Evolutionary conservation across 1,140 invertebrate species (phyloP).

Genomic region (Halesus radiatus): DNA sequence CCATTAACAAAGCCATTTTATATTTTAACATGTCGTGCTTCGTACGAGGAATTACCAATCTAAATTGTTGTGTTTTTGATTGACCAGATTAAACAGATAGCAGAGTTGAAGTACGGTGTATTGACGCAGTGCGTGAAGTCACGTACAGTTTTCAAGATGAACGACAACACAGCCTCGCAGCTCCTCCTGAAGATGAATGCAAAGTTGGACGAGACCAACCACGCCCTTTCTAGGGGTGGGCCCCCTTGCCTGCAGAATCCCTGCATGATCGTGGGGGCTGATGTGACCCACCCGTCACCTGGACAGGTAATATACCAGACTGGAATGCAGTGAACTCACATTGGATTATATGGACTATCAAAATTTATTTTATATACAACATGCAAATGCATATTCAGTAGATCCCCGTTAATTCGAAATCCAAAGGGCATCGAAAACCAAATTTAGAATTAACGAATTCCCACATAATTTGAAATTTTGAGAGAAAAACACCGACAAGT

Average conservation of each 20-base stretch:
- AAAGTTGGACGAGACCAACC: slow-evolving; percentile 89
- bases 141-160: slow-evolving; percentile 68
- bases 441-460: too few relatives aligned
- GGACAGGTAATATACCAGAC: slow-evolving; percentile 67
- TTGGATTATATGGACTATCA: too few relatives aligned
- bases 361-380: too few relatives aligned
- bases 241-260: slow-evolving; percentile 62
- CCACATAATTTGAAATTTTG: too few relatives aligned
- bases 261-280: slow-evolving; percentile 85
- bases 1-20: too few relatives aligned
- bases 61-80: background rate
- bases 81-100: slow-evolving; percentile 76
- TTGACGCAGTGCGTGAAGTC: slow-evolving; percentile 81
- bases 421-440: too few relatives aligned
- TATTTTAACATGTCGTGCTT: too few relatives aligned
- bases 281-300: slow-evolving; percentile 89
- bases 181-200: slow-evolving; percentile 86
- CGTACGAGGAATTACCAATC: too few relatives aligned
- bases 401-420: too few relatives aligned
- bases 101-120: slow-evolving; percentile 78
- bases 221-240: slow-evolving; percentile 67
- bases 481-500: too few relatives aligned
- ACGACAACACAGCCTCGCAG: slow-evolving; percentile 72
- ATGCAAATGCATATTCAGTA: too few relatives aligned
- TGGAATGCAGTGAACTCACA: too few relatives aligned